phyloP scores from a whole-genome alignment of 2,113 vertebrate genomes.

The human (Homo sapiens) region DNA sequence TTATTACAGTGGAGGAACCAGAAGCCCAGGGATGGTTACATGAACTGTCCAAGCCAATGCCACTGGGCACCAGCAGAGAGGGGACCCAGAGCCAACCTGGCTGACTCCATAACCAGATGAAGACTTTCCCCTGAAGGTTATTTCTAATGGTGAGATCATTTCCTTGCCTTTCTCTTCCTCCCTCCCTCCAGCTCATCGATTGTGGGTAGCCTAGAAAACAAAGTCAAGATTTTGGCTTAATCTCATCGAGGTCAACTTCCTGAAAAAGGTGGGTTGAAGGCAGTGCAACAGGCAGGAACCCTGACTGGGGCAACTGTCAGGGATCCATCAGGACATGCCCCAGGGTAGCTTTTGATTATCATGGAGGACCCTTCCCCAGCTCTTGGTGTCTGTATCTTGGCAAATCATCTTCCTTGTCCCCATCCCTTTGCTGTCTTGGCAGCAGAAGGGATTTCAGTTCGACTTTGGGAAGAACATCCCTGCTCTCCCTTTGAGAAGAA shows the following conservation, averaged over 20 bases:
- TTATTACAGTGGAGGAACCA: not conserved
- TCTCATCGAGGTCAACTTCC: not conserved
- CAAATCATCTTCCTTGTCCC: not conserved
- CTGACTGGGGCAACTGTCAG: not conserved
- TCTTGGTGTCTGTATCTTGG: not conserved
- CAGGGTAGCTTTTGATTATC: not conserved
- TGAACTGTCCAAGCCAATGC: not conserved
- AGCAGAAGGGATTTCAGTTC: not conserved
- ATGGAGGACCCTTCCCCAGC: not conserved
- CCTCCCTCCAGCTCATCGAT: not conserved
- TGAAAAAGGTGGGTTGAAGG: not conserved
- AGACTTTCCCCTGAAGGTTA: not conserved
- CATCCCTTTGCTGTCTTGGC: not conserved
- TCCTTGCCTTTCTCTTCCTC: not conserved
- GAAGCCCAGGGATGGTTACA: not conserved
- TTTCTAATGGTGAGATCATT: not conserved
- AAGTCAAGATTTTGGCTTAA: not conserved
- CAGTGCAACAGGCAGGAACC: too few relatives aligned
- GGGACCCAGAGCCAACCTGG: not conserved
- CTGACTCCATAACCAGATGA: too few relatives aligned
- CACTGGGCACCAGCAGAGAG: not conserved
- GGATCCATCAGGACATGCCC: not conserved
- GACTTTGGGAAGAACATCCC: not conserved
- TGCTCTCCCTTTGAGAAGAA: not conserved
- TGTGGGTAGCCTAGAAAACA: not conserved